Conservation (phyloP, 64 coral and sea anemone species). For the Platygyra sinensis region DNA sequence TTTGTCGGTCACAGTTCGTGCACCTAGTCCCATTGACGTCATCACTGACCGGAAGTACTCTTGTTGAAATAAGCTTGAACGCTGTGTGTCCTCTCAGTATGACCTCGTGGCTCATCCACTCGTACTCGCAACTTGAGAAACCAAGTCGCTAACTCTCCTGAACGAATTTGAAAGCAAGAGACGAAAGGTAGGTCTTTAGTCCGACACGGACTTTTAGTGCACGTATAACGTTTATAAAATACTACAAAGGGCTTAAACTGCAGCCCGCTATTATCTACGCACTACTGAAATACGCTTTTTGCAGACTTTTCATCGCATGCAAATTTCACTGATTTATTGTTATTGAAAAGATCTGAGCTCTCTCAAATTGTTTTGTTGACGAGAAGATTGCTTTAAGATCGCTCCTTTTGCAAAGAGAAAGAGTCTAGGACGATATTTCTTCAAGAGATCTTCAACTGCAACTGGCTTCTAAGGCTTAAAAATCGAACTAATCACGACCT, state of each 20-base stretch:
- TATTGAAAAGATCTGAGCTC: neutral
- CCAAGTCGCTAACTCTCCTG: neutral
- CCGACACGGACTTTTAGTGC: neutral
- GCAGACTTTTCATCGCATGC: neutral
- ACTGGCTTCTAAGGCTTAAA: too few species aligned
- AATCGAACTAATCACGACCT: too few species aligned
- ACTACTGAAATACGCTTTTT: neutral
- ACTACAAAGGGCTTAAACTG: neutral
- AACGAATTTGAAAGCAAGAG: neutral
- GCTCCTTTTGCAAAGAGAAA: neutral
- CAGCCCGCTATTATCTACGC: neutral
- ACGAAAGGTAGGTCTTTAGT: neutral
- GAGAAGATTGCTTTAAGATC: neutral
- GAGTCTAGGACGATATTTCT: neutral
- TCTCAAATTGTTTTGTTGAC: neutral
- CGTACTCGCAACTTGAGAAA: neutral
- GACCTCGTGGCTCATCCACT: neutral
- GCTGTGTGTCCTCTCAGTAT: neutral
- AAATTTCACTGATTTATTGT: neutral
- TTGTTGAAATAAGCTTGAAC: neutral
- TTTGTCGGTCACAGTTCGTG: neutral
- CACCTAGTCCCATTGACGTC: constrained; percentile 16
- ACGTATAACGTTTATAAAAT: too few species aligned
- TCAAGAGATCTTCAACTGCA: too few species aligned
- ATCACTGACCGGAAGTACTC: neutral